phyloP scores from a whole-genome alignment of 2,888 invertebrate species.

The Sthenelais limicola region DNA sequence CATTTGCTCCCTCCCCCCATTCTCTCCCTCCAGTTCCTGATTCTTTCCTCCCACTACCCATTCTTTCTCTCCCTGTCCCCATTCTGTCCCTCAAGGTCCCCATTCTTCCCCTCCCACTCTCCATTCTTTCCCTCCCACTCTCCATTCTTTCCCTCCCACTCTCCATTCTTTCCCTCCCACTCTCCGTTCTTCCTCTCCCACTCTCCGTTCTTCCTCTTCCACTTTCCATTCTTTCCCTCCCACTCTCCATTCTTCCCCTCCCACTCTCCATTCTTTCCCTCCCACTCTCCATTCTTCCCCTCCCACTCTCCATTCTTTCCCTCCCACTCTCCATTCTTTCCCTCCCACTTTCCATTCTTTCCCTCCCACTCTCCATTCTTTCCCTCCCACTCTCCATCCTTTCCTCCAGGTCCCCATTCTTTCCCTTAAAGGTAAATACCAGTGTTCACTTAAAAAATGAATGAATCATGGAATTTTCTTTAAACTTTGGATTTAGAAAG shows the following conservation, averaged over 20 bases:
- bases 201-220: background rate
- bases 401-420: background rate
- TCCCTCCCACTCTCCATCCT: background rate
- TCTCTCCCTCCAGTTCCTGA: background rate
- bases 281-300: background rate
- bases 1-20: background rate
- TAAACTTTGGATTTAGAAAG: too few relatives aligned
- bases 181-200: background rate
- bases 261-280: background rate
- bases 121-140: background rate
- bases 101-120: background rate
- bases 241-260: background rate
- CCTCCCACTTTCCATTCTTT: background rate
- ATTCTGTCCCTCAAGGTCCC: background rate
- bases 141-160: background rate
- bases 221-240: background rate
- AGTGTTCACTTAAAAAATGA: too few relatives aligned
- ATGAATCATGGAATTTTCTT: too few relatives aligned
- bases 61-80: too few relatives aligned
- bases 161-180: background rate
- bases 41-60: background rate
- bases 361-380: background rate
- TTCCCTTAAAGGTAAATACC: too few relatives aligned
- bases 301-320: background rate
- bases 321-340: background rate